phyloP scores from a whole-genome alignment of 1,140 invertebrate species.

The Papilio aristodemus region DNA sequence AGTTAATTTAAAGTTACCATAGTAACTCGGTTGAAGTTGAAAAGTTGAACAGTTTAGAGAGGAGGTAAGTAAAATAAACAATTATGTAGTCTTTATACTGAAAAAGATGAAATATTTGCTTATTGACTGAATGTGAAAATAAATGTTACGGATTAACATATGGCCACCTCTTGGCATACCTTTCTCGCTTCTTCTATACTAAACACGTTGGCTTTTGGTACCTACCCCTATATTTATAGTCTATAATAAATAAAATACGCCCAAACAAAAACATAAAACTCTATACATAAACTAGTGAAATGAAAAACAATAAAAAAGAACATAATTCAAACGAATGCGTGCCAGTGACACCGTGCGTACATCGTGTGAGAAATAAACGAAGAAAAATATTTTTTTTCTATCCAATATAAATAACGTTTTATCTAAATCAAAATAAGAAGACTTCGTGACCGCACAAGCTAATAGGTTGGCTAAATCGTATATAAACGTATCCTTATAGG shows the following conservation, averaged over 20 bases:
- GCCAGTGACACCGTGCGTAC: not conserved
- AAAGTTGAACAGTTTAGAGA: not conserved
- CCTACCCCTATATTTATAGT: too few species aligned
- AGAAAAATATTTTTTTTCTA: not conserved
- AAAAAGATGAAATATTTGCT: not conserved
- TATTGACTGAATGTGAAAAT: not conserved
- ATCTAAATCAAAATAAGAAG: not conserved
- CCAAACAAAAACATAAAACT: not conserved
- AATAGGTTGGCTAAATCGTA: too few species aligned
- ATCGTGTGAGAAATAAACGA: not conserved
- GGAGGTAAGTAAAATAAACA: constrained; percentile 8
- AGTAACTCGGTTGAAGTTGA: not conserved
- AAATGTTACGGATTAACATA: too few species aligned
- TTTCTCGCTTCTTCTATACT: too few species aligned
- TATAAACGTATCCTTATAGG: too few species aligned
- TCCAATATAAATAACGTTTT: not conserved
- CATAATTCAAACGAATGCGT: not conserved
- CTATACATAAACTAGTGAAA: not conserved
- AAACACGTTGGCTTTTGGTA: too few species aligned
- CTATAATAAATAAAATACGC: too few species aligned
- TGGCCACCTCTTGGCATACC: too few species aligned
- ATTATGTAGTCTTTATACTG: not conserved
- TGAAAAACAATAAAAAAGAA: not conserved
- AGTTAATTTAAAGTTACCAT: constrained; percentile 13
- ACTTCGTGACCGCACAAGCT: too few species aligned